Evolutionary conservation across 2,113 vertebrate species (phyloP), one percentile per base, ranked within the genome.

Genomic region (Psophia crepitans): DNA sequence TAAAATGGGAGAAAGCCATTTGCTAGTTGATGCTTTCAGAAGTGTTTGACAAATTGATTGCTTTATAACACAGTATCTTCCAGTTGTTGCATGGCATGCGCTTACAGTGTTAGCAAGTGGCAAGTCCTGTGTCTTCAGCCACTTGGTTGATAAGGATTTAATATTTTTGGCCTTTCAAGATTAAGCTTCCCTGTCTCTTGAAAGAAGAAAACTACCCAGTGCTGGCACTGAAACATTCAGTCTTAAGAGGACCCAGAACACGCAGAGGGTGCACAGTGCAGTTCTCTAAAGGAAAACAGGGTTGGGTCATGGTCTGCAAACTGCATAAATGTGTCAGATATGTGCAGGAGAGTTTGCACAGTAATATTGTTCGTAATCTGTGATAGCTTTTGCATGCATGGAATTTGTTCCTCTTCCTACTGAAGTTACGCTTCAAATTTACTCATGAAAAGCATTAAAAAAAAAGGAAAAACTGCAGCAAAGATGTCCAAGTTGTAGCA

Each of bases 241-340:
- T 37, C 44, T 66, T 66, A 26, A 49, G 6, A 71, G 23, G 13
- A 83, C 23, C 6, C 23, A 37, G 65, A 66, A 32, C 15, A 22
- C 0, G 4, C 24, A 87, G 46, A 77, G 24, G 1, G 0, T 43
- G 39, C 35, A 27, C 2, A 0, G 28, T 66, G 24, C 14, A 41
- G 11, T 43, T 69, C 37, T 81, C 15, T 58, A 14, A 82, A 57
- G 74, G 37, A 78, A 84, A 68, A 41, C 1, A 7, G 7, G 22
- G 9, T 33, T 78, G 24, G 10, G 16, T 70, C 44, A 8, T 24
- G 32, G 32, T 89, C 46, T 93, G 37, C 46, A 58, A 37, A 61
- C 22, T 75, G 12, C 26, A 20, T 78, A 68, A 41, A 87, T n/a
- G 30, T 4, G 74, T 58, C 21, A 8, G 5, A 2, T 86, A 16